Conservation (phyloP, 2,797 vertebrate genomes). For the Protonibea diacanthus region DNA sequence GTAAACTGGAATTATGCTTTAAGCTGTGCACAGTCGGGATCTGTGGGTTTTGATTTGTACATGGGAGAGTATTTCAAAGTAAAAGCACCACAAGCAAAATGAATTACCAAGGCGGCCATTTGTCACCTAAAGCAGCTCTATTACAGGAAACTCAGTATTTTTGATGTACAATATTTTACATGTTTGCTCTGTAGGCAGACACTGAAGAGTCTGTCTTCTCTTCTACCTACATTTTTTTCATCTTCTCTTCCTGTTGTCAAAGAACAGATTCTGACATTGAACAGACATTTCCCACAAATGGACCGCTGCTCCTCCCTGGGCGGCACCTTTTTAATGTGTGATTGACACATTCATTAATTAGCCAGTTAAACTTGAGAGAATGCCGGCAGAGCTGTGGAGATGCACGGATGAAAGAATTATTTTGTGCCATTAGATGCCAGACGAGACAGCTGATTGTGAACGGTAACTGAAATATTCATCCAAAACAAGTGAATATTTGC, state of each 20-base stretch:
- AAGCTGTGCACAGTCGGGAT: background rate
- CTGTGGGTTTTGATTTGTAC: background rate
- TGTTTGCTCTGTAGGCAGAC: background rate
- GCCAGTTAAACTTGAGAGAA: constrained; percentile 1
- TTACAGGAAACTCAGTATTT: background rate
- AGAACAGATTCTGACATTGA: constrained; percentile 23
- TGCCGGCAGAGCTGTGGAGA: background rate
- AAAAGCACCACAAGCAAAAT: background rate
- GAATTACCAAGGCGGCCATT: background rate
- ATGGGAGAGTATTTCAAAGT: constrained; percentile 1
- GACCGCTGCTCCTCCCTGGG: constrained; percentile 12
- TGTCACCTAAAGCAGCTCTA: background rate
- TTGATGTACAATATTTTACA: background rate
- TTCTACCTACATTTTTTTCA: background rate
- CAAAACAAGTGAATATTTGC: background rate
- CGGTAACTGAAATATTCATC: background rate
- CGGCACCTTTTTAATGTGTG: constrained; percentile 4
- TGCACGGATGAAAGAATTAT: background rate
- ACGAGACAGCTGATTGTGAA: background rate
- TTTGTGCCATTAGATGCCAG: background rate
- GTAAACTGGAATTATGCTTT: background rate
- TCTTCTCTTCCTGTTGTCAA: background rate
- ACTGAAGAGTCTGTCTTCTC: background rate
- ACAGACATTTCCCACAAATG: constrained; percentile 24
- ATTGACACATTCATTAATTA: constrained; percentile 23